Conservation (phyloP, 2,113 vertebrate genomes). For the Chloebia gouldiae region DNA sequence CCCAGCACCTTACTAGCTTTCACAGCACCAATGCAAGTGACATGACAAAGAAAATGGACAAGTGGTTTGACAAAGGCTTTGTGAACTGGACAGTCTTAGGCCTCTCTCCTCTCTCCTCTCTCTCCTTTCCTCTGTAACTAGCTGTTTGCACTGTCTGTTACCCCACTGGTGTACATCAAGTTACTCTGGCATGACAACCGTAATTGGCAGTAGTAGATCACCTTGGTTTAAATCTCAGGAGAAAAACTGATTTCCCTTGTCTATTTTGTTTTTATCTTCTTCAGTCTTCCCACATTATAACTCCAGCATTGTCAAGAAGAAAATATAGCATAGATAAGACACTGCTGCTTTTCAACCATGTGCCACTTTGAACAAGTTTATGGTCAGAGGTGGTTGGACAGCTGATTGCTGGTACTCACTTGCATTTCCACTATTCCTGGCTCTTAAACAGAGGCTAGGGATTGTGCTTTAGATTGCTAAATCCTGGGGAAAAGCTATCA, state of each 20-base stretch:
- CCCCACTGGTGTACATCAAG: not conserved
- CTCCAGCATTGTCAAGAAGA: not conserved
- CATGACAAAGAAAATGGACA: not conserved
- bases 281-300: not conserved
- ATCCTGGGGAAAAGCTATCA: not conserved
- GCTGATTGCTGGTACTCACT: not conserved
- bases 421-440: not conserved
- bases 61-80: not conserved
- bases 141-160: not conserved
- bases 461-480: not conserved
- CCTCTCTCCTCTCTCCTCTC: not conserved
- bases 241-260: not conserved
- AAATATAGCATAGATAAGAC: not conserved
- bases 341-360: not conserved
- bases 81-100: not conserved
- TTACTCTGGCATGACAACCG: rapidly evolving
- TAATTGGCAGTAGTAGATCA: not conserved
- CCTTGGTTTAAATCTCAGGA: not conserved
- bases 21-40: not conserved
- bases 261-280: not conserved
- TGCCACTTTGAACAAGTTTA: not conserved
- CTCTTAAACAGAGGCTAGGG: not conserved
- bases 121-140: not conserved
- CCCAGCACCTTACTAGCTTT: not conserved
- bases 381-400: not conserved